Percentiles rank a stretch among this genome's conserved stretches.
phyloP scores from a whole-genome alignment of 2,113 vertebrate genomes.

The Platanista minor region DNA sequence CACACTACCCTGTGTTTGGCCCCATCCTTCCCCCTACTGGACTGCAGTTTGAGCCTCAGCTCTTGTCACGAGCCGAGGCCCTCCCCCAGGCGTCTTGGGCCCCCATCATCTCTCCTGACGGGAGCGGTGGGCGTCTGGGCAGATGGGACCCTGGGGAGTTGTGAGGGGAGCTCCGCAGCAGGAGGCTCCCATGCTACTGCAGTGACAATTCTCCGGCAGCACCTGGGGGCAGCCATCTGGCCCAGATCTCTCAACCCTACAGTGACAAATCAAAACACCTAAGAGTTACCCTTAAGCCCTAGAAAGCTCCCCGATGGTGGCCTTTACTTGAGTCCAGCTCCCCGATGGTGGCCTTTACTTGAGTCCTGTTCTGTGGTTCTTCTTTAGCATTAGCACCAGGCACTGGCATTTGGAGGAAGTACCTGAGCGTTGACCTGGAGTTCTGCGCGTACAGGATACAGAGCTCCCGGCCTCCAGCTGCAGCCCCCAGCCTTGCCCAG shows the following conservation, averaged over 20 bases:
- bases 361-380: not conserved
- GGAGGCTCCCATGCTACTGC: slow-evolving; percentile 44
- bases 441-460: no score
- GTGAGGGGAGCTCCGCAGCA: not conserved
- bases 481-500: not conserved
- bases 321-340: not conserved
- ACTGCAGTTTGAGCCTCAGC: not conserved
- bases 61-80: not conserved
- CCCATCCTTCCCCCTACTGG: not conserved
- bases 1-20: not conserved
- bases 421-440: not conserved
- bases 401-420: not conserved
- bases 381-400: not conserved
- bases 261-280: not conserved
- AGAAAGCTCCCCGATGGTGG: not conserved
- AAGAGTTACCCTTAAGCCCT: not conserved
- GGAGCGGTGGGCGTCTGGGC: slow-evolving; percentile 50
- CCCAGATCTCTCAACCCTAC: not conserved
- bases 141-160: slow-evolving; percentile 49
- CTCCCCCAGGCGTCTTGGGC: not conserved
- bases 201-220: slow-evolving; percentile 24
- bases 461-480: not conserved
- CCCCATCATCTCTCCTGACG: slow-evolving; percentile 33
- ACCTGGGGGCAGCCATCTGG: slow-evolving; percentile 37
- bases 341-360: not conserved